Base-by-base conservation (phyloP, 2,113 vertebrate species). In the Scalopus aquaticus region DNA sequence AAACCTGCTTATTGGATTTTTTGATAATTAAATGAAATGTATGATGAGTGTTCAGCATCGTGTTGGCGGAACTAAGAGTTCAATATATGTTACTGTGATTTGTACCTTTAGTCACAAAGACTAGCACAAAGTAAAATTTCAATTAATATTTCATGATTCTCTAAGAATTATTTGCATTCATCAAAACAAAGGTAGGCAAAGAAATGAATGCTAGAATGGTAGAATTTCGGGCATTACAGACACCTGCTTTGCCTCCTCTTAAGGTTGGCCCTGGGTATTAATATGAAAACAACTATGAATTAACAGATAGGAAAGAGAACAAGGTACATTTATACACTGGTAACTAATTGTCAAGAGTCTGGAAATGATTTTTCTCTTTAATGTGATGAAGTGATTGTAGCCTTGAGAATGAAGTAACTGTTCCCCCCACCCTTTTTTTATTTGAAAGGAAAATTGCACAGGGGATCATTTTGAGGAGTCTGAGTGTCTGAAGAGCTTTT, bases 291-390 rank as follows among this genome's bases (percentile, higher is more conserved):
- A 81, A 58, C 76, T 90, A 84, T 83, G 80, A 83, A 89, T 92
- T 89, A 96, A 32, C 44, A 91, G 83, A 74, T 86, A 69, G 37
- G 69, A 69, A 35, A 92, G 62, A 73, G 49, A 73, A 15, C 60
- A 80, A 65, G 35, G 62, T 85, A 77, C 70, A 85, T 95, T 93
- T 95, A 83, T 79, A 91, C 42, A 49, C 39, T 89, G 92, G 42
- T 65, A 81, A 56, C 88, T 90, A 72, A 94, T 82, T 91, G 73
- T 96, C 73, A 86, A 91, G 81, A 94, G 76, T 84, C 54, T 93
- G 85, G 83, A 88, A 93, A 96, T 51, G 82, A 79, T 89, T 94
- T 92, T 69, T 67, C 37, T 80, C 56, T 95, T 91, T 96, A 94
- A 95, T 64, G 70, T 87, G 51, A 91, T 78, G 28, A 81, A 94